Base-by-base conservation (phyloP, 2,113 vertebrate genomes). In the Crypturellus undulatus region DNA sequence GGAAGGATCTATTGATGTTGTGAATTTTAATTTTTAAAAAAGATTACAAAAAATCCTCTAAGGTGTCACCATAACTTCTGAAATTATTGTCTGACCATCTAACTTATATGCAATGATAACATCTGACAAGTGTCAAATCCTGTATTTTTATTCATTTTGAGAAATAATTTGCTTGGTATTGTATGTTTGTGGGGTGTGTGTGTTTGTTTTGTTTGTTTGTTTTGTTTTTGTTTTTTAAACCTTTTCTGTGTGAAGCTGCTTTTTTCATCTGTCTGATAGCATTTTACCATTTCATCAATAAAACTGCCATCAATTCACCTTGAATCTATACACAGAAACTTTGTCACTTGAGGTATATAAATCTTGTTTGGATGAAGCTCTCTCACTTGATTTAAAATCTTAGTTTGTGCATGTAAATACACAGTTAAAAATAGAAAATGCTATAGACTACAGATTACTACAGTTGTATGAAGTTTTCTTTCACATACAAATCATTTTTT, bases 21-120 rank as follows among this genome's bases (percentile, higher is more conserved):
- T 94, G 94, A 97, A 98, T 98, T 97, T 38, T 97, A 97, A 97
- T 98, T 98, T 97, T 93, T 96, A 97, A 91, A 95, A 38, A 97
- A 97, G 94, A 95, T 96, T 93, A 78, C 36, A 65, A 87, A 96
- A 80, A 95, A 10, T 3, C 4, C 60, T 91, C 36, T 91, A 88
- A 94, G 85, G 64, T 82, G 38, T 47, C 73, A 96, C 93, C 70
- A 62, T 94, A 97, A 93, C 78, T 97, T 96, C 28, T 76, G 89
- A 96, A 91, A 84, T 97, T 91, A 54, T 88, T 95, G 79, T 94
- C 83, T 93, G 47, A 77, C 92, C 32, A 24, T 96, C 67, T 81
- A 95, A 63, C 79, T 79, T 85, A 81, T 64, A 25, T 84, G 34
- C 51, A 89, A 38, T 45, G 65, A 87, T 79, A 84, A 87, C 72